Conservation (phyloP, 2,797 vertebrate species). For the Ceryle rudis region DNA sequence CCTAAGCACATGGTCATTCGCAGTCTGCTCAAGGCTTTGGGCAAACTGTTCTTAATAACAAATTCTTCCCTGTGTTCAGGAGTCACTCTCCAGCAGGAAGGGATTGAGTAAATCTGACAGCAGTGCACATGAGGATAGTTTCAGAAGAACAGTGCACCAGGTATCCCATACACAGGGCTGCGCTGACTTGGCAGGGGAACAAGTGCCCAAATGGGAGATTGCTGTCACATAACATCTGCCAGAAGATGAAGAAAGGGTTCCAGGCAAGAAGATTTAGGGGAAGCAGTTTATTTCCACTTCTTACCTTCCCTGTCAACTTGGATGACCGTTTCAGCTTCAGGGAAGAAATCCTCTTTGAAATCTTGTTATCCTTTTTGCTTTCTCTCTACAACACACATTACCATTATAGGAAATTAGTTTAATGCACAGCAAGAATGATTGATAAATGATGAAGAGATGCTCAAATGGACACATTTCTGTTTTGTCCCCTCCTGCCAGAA, state of each 20-base stretch:
- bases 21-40: neutral
- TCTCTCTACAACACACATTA: conserved; percentile 51
- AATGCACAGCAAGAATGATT: neutral
- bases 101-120: neutral
- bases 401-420: neutral
- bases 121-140: neutral
- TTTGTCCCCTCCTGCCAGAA: neutral
- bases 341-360: conserved; percentile 73
- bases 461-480: neutral
- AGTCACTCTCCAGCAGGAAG: neutral
- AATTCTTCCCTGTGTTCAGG: neutral
- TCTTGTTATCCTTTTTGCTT: conserved; percentile 60
- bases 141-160: neutral
- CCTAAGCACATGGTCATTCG: neutral
- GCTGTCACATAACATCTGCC: neutral
- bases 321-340: conserved; percentile 78
- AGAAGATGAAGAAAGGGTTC: neutral
- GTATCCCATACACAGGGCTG: neutral
- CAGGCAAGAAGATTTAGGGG: neutral
- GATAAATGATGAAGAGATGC: neutral
- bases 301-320: conserved; percentile 74
- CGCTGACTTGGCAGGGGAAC: neutral
- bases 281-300: neutral
- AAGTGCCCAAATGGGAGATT: neutral
- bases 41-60: neutral